A percentile compares a stretch with the other conserved stretches of the same genome.
These are phyloP conservation scores for Chymomyza costata DNA, from an alignment of 1,140 invertebrate species.

Conservation along the genomic window DNA sequence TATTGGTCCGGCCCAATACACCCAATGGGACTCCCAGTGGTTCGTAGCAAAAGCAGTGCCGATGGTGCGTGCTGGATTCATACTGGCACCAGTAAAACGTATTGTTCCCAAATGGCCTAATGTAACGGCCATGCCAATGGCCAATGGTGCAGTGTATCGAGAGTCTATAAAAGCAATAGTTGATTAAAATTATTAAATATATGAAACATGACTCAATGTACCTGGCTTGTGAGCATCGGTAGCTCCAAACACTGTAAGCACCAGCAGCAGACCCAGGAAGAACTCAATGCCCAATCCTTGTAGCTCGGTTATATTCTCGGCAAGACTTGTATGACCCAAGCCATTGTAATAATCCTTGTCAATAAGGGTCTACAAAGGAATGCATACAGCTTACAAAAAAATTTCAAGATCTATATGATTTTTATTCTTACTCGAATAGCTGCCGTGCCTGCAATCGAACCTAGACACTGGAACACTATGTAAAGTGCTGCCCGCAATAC, in stretches of 20 bases:
- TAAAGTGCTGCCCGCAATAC: conserved; percentile 87
- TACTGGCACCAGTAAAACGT: conserved; percentile 88
- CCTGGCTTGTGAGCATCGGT: conserved; percentile 81
- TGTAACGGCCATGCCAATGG: conserved; percentile 92
- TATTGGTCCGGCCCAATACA: conserved; percentile 92
- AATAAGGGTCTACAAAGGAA: conserved; percentile 78
- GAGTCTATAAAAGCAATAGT: conserved; percentile 69
- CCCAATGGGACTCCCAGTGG: conserved; percentile 88
- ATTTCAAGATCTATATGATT: not conserved
- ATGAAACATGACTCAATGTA: conserved; percentile 5
- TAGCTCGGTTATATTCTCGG: conserved; percentile 78
- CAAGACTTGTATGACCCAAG: conserved; percentile 80
- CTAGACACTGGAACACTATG: conserved; percentile 88
- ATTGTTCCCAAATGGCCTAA: conserved; percentile 91
- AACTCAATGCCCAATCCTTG: conserved; percentile 94
- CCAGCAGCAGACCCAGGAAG: conserved; percentile 91
- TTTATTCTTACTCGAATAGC: conserved; percentile 76
- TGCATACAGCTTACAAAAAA: not conserved
- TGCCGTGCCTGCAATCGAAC: conserved; percentile 89
- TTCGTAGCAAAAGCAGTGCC: conserved; percentile 88
- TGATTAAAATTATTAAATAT: not conserved
- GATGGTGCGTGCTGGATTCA: conserved; percentile 92
- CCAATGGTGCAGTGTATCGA: conserved; percentile 88
- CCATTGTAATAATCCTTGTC: conserved; percentile 78
- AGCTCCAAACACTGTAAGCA: conserved; percentile 92